These are phyloP conservation scores for Athripsodes cinereus DNA, from an alignment of 2,888 invertebrate genomes.

Conservation along the genomic window DNA sequence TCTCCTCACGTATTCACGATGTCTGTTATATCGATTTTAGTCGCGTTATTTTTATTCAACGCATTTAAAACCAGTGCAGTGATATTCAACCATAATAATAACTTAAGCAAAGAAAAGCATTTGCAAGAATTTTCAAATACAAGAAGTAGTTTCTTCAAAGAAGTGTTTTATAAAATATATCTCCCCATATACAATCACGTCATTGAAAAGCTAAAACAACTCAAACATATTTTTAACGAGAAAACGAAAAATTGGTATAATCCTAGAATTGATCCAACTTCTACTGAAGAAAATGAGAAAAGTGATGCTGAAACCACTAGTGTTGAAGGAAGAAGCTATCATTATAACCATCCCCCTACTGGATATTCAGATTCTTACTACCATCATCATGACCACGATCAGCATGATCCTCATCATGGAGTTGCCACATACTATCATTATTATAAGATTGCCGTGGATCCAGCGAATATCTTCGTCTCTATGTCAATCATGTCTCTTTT, in stretches of 20 bases:
- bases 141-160: not conserved
- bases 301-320: not conserved
- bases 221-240: not conserved
- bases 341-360: slow-evolving; percentile 1
- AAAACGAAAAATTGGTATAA: not conserved
- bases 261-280: not conserved
- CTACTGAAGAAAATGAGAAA: not conserved
- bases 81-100: not conserved
- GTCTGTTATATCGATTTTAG: slow-evolving; percentile 11
- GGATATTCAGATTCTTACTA: not conserved
- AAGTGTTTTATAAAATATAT: not conserved
- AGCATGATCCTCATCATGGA: not conserved
- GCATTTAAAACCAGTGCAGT: not conserved
- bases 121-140: too few relatives aligned
- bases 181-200: not conserved
- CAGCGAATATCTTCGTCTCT: slow-evolving; percentile 46
- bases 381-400: not conserved
- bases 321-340: slow-evolving; percentile 9
- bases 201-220: not conserved
- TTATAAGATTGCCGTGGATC: slow-evolving; percentile 49
- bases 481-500: slow-evolving; percentile 45
- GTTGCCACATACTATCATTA: slow-evolving; percentile 36
- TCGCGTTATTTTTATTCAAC: slow-evolving; percentile 5
- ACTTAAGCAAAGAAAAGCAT: not conserved
- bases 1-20: slow-evolving; percentile 3